Percentiles rank a stretch among this genome's conserved stretches.
These are phyloP conservation scores for Rutilus rutilus DNA, from an alignment of 2,113 vertebrate genomes.

Conservation along the genomic window DNA sequence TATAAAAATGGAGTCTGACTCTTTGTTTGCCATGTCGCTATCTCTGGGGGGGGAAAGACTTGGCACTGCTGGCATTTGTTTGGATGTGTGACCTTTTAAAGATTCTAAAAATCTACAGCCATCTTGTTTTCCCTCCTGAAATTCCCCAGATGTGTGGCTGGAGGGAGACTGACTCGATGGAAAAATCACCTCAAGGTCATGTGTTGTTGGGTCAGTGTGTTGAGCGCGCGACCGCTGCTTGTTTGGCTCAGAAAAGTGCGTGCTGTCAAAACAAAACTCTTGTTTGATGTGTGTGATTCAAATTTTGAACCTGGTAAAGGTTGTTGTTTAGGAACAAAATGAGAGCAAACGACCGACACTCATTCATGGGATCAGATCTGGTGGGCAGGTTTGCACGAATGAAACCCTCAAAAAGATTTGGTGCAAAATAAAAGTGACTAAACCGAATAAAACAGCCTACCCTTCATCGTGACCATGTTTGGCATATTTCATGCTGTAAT, in stretches of 20 bases:
- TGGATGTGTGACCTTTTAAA: conserved; percentile 80
- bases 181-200: conserved; percentile 38
- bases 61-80: conserved; percentile 83
- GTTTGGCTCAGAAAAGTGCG: background rate
- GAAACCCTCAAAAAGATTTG: background rate
- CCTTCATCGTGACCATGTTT: too few species aligned
- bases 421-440: too few species aligned
- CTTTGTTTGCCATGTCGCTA: conserved; percentile 62
- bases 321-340: background rate
- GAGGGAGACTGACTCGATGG: background rate
- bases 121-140: conserved; percentile 64
- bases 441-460: too few species aligned
- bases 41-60: conserved; percentile 69
- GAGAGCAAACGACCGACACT: background rate
- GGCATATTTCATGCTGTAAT: too few species aligned
- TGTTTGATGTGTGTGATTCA: background rate
- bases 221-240: conserved; percentile 11
- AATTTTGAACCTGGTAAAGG: background rate
- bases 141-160: conserved; percentile 44
- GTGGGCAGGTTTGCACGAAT: background rate
- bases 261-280: conserved; percentile 7
- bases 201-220: background rate
- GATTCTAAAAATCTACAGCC: conserved; percentile 76
- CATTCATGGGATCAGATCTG: background rate
- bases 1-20: conserved; percentile 47